Evolutionary conservation across 2,888 invertebrate genomes (phyloP).

Genomic region (Pomacea canaliculata): DNA sequence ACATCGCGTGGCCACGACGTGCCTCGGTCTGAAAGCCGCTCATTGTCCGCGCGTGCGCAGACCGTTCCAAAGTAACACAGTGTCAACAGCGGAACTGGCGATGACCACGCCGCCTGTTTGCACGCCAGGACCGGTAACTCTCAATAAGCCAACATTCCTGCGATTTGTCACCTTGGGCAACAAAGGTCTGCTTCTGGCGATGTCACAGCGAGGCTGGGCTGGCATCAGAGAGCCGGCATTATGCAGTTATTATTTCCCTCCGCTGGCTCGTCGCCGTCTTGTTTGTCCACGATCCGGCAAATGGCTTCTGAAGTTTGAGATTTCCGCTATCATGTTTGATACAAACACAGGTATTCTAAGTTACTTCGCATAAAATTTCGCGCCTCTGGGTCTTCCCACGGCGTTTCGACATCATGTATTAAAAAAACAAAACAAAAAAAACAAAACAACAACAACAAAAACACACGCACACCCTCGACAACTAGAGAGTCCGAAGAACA

Average conservation of each 20-base stretch:
- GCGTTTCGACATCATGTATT: background rate
- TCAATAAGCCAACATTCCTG: background rate
- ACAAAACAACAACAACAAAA: background rate
- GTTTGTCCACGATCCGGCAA: no score
- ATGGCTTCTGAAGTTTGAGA: no score
- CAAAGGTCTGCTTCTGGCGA: constrained; percentile 5
- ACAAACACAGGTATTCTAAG: no score
- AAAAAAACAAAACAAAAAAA: background rate
- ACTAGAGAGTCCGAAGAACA: background rate
- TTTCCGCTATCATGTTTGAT: no score
- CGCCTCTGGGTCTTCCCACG: no score
- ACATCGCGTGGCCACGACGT: constrained; percentile 17
- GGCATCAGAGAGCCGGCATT: constrained; percentile 3
- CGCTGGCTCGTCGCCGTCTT: no score
- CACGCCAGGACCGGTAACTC: constrained; percentile 11
- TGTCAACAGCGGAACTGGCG: no score
- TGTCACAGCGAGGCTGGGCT: background rate
- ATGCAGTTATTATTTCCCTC: background rate
- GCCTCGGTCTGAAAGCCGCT: background rate
- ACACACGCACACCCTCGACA: background rate
- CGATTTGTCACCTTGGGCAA: background rate
- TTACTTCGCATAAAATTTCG: no score
- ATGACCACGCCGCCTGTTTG: background rate
- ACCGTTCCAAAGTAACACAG: constrained; percentile 7
- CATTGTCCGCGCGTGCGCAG: constrained; percentile 4